Percentiles rank a stretch among this genome's conserved stretches.
phyloP scores from a whole-genome alignment of 2,113 vertebrate genomes.

The Oryctolagus cuniculus region mOryCun1.1 NC_091438.1:14651501-14652000 shows the following conservation, averaged over 20 bases:
- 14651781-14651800: too few species aligned
- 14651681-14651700: background rate
- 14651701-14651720: background rate
- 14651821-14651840: constrained; percentile 86
- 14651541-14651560: too few species aligned
- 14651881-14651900: constrained; percentile 90
- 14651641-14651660: too few species aligned
- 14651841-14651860: constrained; percentile 91
- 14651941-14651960: constrained; percentile 88
- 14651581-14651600: too few species aligned
- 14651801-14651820: too few species aligned
- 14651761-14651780: constrained; percentile 86
- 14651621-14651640: too few species aligned
- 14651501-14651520: too few species aligned
- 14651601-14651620: too few species aligned
- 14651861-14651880: constrained; percentile 84
- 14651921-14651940: constrained; percentile 89
- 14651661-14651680: rapidly evolving
- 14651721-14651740: background rate
- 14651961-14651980: constrained; percentile 89
- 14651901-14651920: constrained; percentile 89
- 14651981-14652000: constrained; percentile 80
- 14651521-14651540: too few species aligned
- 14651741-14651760: too few species aligned
- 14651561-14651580: too few species aligned